phyloP scores from a whole-genome alignment of 2,888 invertebrate genomes.

The Drosophila fulvimacula region DNA sequence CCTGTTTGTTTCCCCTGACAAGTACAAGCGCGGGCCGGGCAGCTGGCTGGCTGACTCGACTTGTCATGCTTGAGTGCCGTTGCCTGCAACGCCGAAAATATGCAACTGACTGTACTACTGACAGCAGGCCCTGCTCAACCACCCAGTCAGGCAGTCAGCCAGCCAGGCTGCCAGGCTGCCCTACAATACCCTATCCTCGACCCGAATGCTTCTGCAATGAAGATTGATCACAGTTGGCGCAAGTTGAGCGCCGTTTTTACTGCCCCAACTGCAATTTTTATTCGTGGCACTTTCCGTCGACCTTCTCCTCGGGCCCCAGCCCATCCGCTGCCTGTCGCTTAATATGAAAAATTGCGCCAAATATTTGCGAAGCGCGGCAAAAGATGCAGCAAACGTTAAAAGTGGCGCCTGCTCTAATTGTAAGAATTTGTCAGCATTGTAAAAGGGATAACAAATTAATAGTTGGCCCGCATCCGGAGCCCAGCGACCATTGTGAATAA shows the following conservation, averaged over 20 bases:
- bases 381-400: constrained; percentile 39
- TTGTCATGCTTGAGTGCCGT: constrained; percentile 49
- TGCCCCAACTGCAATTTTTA: constrained; percentile 69
- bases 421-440: constrained; percentile 72
- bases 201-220: constrained; percentile 47
- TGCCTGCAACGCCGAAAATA: constrained; percentile 48
- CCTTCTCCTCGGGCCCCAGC: constrained; percentile 36
- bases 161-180: background rate
- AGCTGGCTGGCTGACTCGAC: constrained; percentile 6
- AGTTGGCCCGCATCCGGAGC: constrained; percentile 20
- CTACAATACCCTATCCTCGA: background rate
- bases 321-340: constrained; percentile 60
- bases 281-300: constrained; percentile 59
- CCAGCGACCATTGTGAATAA: constrained; percentile 1
- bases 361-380: constrained; percentile 63
- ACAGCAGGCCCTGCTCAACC: background rate
- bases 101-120: constrained; percentile 38
- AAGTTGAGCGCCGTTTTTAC: constrained; percentile 60
- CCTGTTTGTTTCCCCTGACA: constrained; percentile 44
- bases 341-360: constrained; percentile 77
- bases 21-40: constrained; percentile 24
- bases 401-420: constrained; percentile 62
- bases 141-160: background rate
- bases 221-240: constrained; percentile 77
- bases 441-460: constrained; percentile 50